phyloP scores from a whole-genome alignment of 2,888 invertebrate species.

The Polietes domitor region DNA sequence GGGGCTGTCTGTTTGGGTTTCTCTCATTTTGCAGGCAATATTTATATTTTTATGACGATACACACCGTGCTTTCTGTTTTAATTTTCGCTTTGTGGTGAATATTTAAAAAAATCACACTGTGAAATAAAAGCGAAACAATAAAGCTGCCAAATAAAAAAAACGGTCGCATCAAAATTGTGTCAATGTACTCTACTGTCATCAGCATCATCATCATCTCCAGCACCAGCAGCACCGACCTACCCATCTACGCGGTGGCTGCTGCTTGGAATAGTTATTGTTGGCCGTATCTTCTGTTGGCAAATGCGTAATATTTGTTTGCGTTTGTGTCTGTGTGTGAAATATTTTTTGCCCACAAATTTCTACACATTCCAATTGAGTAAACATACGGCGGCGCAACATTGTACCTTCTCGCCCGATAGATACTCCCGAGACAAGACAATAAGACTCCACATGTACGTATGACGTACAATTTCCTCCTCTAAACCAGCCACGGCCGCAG shows the following conservation, averaged over 20 bases:
- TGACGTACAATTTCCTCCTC: neutral
- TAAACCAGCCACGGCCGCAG: neutral
- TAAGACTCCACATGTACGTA: neutral
- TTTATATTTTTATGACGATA: conserved; percentile 47
- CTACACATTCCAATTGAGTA: conserved; percentile 61
- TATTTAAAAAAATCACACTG: conserved; percentile 41
- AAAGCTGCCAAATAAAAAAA: conserved; percentile 3
- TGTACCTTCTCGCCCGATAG: too few relatives aligned
- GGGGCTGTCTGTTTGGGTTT: neutral
- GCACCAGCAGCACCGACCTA: neutral
- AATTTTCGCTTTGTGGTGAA: conserved; percentile 60
- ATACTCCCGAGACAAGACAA: conserved; percentile 5
- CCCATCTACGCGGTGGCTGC: neutral
- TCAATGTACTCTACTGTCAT: conserved; percentile 44
- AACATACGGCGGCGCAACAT: conserved; percentile 46
- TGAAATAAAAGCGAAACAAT: conserved; percentile 17
- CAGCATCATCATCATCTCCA: neutral
- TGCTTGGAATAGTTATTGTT: neutral
- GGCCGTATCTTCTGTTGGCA: neutral
- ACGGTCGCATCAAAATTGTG: conserved; percentile 52
- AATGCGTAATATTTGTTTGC: neutral
- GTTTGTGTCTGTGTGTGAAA: neutral
- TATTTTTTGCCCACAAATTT: conserved; percentile 7
- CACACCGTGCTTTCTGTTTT: conserved; percentile 55
- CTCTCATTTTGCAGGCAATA: neutral